Percentiles rank a stretch among this genome's conserved stretches.
Evolutionary conservation across 2,797 vertebrate genomes (phyloP).

Genomic region (Clarias pachynema): DNA sequence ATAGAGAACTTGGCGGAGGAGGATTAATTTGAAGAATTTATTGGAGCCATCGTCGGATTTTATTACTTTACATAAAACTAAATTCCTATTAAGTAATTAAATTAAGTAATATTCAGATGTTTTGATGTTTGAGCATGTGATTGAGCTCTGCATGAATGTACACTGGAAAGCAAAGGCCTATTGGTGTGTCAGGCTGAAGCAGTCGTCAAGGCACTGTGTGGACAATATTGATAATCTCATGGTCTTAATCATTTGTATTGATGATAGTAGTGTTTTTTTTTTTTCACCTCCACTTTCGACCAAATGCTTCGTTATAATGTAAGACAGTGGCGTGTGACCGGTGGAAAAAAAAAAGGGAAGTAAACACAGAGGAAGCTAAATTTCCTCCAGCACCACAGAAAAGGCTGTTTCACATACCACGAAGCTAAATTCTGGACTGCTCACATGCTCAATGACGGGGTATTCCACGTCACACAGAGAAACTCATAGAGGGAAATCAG

Average conservation of each 20-base stretch:
- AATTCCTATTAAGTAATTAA: background rate
- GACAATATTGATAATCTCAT: background rate
- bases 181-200: background rate
- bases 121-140: too few species aligned
- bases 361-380: slow-evolving; percentile 56
- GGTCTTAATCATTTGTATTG: background rate
- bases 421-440: slow-evolving; percentile 16
- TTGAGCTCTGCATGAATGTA: background rate
- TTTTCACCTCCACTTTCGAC: background rate
- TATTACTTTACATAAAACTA: background rate
- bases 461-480: slow-evolving; percentile 16
- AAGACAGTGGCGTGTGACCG: background rate
- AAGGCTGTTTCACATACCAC: background rate
- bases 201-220: background rate
- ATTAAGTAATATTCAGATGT: background rate
- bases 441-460: slow-evolving; percentile 39
- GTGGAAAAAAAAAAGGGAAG: slow-evolving; percentile 59
- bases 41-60: background rate
- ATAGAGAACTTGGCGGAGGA: background rate
- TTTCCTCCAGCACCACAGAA: slow-evolving; percentile 20
- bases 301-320: background rate
- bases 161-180: background rate
- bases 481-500: slow-evolving; percentile 16
- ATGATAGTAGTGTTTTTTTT: background rate
- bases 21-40: background rate